Evolutionary conservation across 2,888 invertebrate species (phyloP), one percentile per base, ranked within the genome.

Genomic region (Netelia fuscicornis): DNA sequence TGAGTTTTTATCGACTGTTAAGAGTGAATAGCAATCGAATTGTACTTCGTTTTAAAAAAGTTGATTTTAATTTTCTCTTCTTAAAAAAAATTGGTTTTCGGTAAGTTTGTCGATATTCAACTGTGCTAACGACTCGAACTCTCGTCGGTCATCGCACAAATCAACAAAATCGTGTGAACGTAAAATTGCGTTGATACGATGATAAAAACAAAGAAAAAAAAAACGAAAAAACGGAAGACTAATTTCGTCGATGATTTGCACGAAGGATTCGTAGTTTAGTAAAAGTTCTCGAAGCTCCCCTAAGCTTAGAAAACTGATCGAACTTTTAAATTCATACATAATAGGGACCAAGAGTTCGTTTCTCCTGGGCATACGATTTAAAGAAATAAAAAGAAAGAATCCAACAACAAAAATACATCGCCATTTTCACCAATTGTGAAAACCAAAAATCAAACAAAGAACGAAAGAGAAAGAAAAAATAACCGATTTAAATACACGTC

Each of bases 331-430:
- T 85, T 87, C 86, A 84, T 85, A 86, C 74, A 86, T 81, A 86
- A 91, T 90, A 90, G 91, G 91, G 91, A 91, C 91, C 91, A 91
- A 91, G 90, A 89, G 90, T 91, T 91, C 86, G 88, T 89, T 91
- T 90, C 87, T 88, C 88, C 88, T 87, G 88, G 87, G 85, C 86
- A 87, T 68, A 76, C 42, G 67, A 83, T 88, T 79, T 25, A 70
- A 85, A 62, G 77, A 80, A 76, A 72, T 9, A 10, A 64, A 68
- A 52, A 68, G 13, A 62, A 70, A 79, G 6, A 62, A 44, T 20
- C 42, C 10, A 65, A 58, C 56, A 52, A 54, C 5, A 58, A 37
- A 8, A 6, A 11, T 37, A 70, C 64, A 25, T 62, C 52, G 25
- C 71, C 17, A 79, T n/a, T 65, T 54, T 23, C 17, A 52, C 60